Evolutionary conservation across 2,797 vertebrate species (phyloP), one percentile per base, ranked within the genome.

Genomic region (Cynopterus sphinx): DNA sequence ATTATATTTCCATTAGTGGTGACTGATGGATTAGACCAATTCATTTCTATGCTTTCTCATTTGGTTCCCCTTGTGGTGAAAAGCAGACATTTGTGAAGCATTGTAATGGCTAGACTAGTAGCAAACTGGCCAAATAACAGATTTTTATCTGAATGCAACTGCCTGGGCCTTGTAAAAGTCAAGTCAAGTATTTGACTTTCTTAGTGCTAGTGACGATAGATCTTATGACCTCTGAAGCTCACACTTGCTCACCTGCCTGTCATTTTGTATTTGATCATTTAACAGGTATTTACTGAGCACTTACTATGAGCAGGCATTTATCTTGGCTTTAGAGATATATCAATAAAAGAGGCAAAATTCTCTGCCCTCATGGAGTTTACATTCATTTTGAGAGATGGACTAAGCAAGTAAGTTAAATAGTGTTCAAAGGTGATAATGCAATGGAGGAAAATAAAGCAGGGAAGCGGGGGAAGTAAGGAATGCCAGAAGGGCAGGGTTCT

Each of bases 41-140:
- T 15, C 31, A 22, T 92, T 93, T 68, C 61, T 63, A 6, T 55
- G 13, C 36, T 67, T 94, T 91, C 68, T 91, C 74, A 67, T 87
- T 90, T 89, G 71, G 87, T 79, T 74, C 78, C 65, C 59, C 74
- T 96, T 83, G 88, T 97, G 82, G 82, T 59, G 74, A 90, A 75
- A 92, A 87, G 17, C 53, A 86, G 85, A 77, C 63, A 92, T 59
- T 75, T 67, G 75, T 36, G 74, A 95, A 93, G 43, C 61, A n/a
- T 5, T 57, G 24, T 86, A 16, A 49, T 49, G 15, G 36, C 41
- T 75, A 19, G 17, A 24, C 87, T 67, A 65, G 67, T 96, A 96
- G 70, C 2, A 1, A 77, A 39, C 33, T 73, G 57, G 24, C 36
- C 49, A 78, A 74, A 51, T 57, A 95, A 46, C 55, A 87, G 61